Base-by-base conservation (phyloP, 2,888 invertebrate genomes). In the Drosophila barbarae region DNA sequence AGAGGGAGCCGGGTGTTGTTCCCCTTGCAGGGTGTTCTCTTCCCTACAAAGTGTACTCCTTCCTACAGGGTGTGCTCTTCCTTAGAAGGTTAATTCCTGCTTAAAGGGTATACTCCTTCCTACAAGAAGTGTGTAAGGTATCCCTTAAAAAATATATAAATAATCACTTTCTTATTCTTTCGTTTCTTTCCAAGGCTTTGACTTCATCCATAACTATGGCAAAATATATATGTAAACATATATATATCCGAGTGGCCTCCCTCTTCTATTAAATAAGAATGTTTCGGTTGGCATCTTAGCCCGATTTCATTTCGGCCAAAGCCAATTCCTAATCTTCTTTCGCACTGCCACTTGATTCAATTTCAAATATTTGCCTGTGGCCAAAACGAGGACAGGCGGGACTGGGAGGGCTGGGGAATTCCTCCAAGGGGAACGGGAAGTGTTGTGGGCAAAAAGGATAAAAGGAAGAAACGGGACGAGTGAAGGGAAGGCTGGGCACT, bases 311-410 rank as follows among this genome's bases (percentile, higher is more conserved):
- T 61, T 49, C 26, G 41, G n/a, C 41, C 35, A 42, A 65, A 52
- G 34, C 66, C 61, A 52, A 36, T 61, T 61, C 34, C 54, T 54
- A 65, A 63, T 65, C 54, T 23, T n/a, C 42, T n/a, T 52, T 52
- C 66, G 54, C 66, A 63, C 42, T 65, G 53, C 35, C 35, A 63
- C 53, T 63, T 63, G 66, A 66, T 66, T 66, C 54, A 63, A 53
- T 63, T 63, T 66, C 36, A 63, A 54, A 53, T 32, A 66, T 63
- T 63, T 65, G 42, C 63, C 41, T 32, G 23, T 42, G 66, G 30
- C 30, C 53, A 53, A 42, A 42, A 53, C 30, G 35, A 52, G 23
- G 15, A 42, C 23, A 13, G 32, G 63, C 47, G 9, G 46, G 8
- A 8, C 32, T 28, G n/a, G 18, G 23, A 6, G 18, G 38, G 36